Conservation (phyloP, 2,113 vertebrate genomes). For the Uria lomvia region DNA sequence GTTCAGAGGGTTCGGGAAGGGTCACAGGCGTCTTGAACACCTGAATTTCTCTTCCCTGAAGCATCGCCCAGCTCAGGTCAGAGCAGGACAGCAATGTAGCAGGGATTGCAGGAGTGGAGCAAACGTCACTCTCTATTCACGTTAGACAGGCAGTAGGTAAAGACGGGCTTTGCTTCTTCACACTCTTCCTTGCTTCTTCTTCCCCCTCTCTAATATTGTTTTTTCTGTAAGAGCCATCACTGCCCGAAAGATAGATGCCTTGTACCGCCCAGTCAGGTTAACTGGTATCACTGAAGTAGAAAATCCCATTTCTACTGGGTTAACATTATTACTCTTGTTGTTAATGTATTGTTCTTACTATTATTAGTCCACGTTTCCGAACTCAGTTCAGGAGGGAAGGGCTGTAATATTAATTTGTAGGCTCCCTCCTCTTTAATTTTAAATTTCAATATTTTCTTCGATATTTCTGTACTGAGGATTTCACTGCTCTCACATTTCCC, state of each 20-base stretch:
- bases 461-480: neutral
- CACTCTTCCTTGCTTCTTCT: neutral
- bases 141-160: neutral
- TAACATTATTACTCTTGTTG: neutral
- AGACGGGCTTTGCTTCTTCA: neutral
- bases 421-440: neutral
- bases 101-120: neutral
- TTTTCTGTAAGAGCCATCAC: neutral
- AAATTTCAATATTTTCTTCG: neutral
- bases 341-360: neutral
- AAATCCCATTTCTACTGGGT: neutral
- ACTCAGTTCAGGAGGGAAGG: neutral
- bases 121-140: neutral
- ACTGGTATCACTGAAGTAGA: neutral
- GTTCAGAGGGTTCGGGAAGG: neutral
- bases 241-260: neutral
- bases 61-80: neutral
- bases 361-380: neutral
- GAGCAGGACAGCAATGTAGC: neutral
- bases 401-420: neutral
- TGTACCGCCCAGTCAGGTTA: neutral
- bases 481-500: neutral
- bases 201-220: neutral
- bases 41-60: neutral
- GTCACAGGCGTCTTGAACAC: neutral